Conservation (phyloP, 2,797 vertebrate genomes). For the Zenarchopterus dispar region DNA sequence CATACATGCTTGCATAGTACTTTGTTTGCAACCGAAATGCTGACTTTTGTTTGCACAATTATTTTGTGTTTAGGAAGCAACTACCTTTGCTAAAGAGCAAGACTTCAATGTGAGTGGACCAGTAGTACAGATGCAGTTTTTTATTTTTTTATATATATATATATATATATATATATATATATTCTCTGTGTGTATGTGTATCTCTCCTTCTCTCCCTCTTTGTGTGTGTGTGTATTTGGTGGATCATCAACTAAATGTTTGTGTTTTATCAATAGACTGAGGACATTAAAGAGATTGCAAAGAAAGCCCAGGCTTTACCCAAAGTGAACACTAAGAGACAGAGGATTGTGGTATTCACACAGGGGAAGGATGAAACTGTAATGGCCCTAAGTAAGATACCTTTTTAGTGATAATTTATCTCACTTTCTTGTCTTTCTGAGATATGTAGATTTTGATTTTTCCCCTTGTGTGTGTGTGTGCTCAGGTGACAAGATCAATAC, state of each 20-base stretch:
- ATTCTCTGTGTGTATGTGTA: no score
- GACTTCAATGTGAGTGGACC: constrained; percentile 91
- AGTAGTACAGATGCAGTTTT: background rate
- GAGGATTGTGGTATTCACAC: constrained; percentile 92
- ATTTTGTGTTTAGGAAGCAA: constrained; percentile 89
- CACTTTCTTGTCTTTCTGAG: constrained; percentile 23
- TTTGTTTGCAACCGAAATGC: background rate
- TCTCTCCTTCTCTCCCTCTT: no score
- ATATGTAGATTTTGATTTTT: constrained; percentile 30
- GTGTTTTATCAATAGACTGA: constrained; percentile 82
- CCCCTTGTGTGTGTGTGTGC: constrained; percentile 16
- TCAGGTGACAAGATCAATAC: constrained; percentile 86
- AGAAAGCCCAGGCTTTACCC: constrained; percentile 89
- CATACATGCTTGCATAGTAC: background rate
- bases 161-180: no score
- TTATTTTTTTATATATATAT: background rate
- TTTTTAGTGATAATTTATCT: background rate
- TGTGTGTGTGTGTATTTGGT: background rate
- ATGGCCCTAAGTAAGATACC: constrained; percentile 85
- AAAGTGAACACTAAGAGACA: constrained; percentile 91
- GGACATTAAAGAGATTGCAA: constrained; percentile 92
- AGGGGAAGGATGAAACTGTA: constrained; percentile 91
- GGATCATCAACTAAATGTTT: constrained; percentile 15
- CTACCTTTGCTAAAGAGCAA: constrained; percentile 91
- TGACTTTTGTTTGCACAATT: constrained; percentile 6